These are phyloP conservation scores for Suillia variegata DNA, from an alignment of 2,888 invertebrate species.

Conservation along the genomic window DNA sequence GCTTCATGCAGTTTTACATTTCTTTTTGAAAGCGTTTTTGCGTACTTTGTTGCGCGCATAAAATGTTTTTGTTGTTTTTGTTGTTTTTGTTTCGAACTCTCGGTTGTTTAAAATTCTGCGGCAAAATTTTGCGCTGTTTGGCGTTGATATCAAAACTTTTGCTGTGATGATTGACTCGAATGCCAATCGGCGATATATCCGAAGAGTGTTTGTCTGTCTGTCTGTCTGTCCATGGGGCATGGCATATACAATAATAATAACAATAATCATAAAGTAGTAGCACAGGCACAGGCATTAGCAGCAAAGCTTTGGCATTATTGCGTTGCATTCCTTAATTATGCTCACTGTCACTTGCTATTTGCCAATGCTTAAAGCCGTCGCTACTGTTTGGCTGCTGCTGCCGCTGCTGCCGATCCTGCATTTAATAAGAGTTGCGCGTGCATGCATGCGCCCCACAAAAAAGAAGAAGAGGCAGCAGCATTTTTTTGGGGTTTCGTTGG, in stretches of 20 bases:
- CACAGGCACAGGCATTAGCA: background rate
- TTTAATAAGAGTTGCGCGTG: background rate
- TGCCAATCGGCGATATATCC: no score
- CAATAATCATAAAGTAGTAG: slow-evolving; percentile 46
- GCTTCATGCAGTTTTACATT: background rate
- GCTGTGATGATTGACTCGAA: slow-evolving; percentile 41
- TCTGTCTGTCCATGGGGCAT: slow-evolving; percentile 43
- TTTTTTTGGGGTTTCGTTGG: no score
- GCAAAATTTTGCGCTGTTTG: background rate
- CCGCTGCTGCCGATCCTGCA: background rate
- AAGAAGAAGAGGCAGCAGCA: no score
- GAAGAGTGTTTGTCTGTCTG: no score
- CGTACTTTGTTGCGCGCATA: no score
- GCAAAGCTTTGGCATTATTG: background rate
- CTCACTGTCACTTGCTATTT: slow-evolving; percentile 32
- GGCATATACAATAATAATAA: slow-evolving; percentile 50
- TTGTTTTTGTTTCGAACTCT: background rate
- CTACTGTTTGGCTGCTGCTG: slow-evolving; percentile 8
- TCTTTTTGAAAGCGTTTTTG: no score
- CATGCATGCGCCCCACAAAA: slow-evolving; percentile 3
- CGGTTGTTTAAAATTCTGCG: background rate
- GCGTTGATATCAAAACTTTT: background rate
- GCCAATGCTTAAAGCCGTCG: background rate
- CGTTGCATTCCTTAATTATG: slow-evolving; percentile 43
- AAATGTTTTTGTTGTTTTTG: no score